Percentiles rank a stretch among this genome's conserved stretches.
Conservation (phyloP, 64 coral and sea anemone genomes). For the Porites lutea region DNA sequence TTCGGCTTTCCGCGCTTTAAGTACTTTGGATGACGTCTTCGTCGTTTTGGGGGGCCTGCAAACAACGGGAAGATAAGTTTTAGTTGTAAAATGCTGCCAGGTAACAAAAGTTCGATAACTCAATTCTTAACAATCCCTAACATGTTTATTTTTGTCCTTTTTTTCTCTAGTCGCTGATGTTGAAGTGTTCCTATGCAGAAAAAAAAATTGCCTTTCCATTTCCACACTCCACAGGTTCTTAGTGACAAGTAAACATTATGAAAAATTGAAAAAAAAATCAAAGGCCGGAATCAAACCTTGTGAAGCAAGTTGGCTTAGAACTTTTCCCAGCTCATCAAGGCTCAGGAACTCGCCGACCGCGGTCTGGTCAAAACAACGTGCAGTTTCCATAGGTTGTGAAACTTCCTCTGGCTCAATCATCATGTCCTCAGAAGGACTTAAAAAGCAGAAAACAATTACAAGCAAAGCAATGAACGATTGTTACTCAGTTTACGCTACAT, state of each 20-base stretch:
- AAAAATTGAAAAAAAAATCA: neutral
- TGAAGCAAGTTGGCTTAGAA: conserved; percentile 10
- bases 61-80: neutral
- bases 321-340: conserved; percentile 60
- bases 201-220: neutral
- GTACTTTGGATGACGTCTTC: conserved; percentile 25
- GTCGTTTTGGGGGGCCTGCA: neutral
- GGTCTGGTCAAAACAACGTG: conserved; percentile 47
- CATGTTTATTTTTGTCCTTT: no score
- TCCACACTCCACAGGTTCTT: no score
- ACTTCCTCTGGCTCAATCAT: neutral
- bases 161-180: no score
- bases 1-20: conserved; percentile 49
- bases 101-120: no score
- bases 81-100: neutral
- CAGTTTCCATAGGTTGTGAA: neutral
- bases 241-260: neutral
- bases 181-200: no score
- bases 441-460: neutral
- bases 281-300: neutral
- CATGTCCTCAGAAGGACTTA: neutral
- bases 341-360: conserved; percentile 36
- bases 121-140: no score
- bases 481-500: no score
- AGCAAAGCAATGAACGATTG: no score